Conservation (phyloP, 2,113 vertebrate species). For the Sceloporus tristichus region DNA sequence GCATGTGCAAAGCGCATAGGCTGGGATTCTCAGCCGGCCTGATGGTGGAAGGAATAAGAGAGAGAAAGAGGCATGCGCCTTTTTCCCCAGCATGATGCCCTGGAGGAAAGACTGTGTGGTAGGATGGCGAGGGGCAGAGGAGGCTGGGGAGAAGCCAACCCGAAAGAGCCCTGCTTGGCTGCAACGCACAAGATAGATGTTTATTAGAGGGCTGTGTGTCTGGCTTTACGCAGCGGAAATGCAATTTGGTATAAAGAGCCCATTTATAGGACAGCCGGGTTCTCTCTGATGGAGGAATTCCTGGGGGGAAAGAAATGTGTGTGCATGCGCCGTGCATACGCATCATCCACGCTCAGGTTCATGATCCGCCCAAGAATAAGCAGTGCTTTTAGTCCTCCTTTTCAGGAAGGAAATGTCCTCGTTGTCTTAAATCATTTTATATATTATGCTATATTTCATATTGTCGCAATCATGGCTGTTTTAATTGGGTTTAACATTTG, state of each 20-base stretch:
- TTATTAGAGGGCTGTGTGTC: constrained; percentile 1
- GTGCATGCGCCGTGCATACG: neutral
- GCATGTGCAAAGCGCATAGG: neutral
- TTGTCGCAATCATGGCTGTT: too few species aligned
- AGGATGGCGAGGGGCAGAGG: neutral
- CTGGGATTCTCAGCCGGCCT: neutral
- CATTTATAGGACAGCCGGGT: neutral
- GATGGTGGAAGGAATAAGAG: too few species aligned
- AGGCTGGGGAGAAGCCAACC: neutral
- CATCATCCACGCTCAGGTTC: too few species aligned
- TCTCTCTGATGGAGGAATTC: constrained; percentile 14
- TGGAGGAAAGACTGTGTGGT: neutral
- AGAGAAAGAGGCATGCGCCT: neutral
- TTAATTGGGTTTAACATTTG: too few species aligned
- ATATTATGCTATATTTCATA: too few species aligned
- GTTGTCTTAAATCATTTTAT: too few species aligned
- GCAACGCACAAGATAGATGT: neutral
- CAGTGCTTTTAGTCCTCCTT: neutral
- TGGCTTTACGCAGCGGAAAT: constrained; percentile 15
- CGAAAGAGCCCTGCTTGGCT: neutral
- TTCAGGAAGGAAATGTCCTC: neutral
- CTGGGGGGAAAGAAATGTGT: neutral
- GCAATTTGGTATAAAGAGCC: constrained; percentile 8
- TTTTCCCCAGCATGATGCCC: too few species aligned
- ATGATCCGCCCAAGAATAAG: neutral